Percentiles rank a stretch among this genome's conserved stretches.
These are phyloP conservation scores for Melanostoma mellinum DNA, from an alignment of 2,888 invertebrate genomes.

Conservation along the genomic window DNA sequence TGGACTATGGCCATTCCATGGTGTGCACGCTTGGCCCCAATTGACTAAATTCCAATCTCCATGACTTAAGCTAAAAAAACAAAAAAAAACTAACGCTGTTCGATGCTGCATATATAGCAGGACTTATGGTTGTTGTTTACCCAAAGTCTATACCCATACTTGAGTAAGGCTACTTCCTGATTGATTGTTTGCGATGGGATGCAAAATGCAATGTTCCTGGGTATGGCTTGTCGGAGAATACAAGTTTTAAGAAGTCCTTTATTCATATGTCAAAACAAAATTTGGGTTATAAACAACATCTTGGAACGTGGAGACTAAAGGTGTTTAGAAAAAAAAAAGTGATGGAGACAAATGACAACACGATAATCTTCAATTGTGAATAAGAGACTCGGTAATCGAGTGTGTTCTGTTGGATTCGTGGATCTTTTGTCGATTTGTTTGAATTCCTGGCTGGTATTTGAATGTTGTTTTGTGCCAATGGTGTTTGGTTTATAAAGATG, in stretches of 20 bases:
- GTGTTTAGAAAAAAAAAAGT: neutral
- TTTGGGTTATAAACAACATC: constrained; percentile 20
- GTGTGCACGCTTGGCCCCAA: constrained; percentile 44
- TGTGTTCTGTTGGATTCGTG: too few species aligned
- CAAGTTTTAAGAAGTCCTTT: constrained; percentile 6
- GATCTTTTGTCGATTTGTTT: too few species aligned
- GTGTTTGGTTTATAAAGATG: too few species aligned
- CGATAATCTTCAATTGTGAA: constrained; percentile 14
- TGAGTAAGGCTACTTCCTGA: constrained; percentile 42
- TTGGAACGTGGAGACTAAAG: neutral
- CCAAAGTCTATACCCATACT: neutral
- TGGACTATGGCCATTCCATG: constrained; percentile 28
- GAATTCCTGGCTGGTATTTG: too few species aligned
- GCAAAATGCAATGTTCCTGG: neutral
- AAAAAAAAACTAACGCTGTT: constrained; percentile 3
- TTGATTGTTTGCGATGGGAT: constrained; percentile 6
- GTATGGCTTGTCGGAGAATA: neutral
- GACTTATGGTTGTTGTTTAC: constrained; percentile 13
- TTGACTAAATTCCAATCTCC: constrained; percentile 50
- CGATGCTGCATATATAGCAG: constrained; percentile 1
- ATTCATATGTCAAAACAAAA: neutral
- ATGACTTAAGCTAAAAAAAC: constrained; percentile 10
- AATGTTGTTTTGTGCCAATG: too few species aligned
- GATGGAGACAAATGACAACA: constrained; percentile 13
- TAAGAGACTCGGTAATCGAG: neutral